A percentile compares a stretch with the other conserved stretches of the same genome.
phyloP scores from a whole-genome alignment of 2,888 invertebrate species.

The Ypsolopha sequella region DNA sequence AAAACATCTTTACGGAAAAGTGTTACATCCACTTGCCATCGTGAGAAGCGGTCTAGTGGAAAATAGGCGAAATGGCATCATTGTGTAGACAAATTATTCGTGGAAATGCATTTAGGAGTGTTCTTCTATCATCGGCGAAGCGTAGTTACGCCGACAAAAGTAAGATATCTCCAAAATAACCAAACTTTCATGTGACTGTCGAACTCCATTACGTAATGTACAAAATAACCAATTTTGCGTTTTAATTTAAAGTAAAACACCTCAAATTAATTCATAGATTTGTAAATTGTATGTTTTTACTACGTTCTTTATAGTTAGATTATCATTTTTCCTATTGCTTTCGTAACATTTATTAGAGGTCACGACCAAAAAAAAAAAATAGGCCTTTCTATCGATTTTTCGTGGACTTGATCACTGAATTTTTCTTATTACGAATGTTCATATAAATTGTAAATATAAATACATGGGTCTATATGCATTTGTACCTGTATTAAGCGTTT shows the following conservation, averaged over 20 bases:
- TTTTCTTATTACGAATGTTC: too few species aligned
- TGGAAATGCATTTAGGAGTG: slow-evolving; percentile 74
- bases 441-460: too few species aligned
- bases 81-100: slow-evolving; percentile 79
- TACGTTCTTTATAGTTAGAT: too few species aligned
- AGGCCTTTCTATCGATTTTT: too few species aligned
- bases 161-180: slow-evolving; percentile 47
- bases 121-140: slow-evolving; percentile 71
- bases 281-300: too few species aligned
- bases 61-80: slow-evolving; percentile 77
- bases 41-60: slow-evolving; percentile 60
- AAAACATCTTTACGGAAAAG: slow-evolving; percentile 14
- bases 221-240: slow-evolving; percentile 19
- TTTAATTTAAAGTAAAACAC: neutral
- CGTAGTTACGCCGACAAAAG: slow-evolving; percentile 75
- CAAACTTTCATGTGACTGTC: slow-evolving; percentile 31
- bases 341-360: too few species aligned
- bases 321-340: too few species aligned
- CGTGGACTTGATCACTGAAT: too few species aligned
- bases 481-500: too few species aligned
- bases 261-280: too few species aligned
- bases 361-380: too few species aligned
- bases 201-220: slow-evolving; percentile 66
- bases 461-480: too few species aligned
- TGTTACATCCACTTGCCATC: slow-evolving; percentile 46